A percentile compares a stretch with the other conserved stretches of the same genome.
These are phyloP conservation scores for Drosophila setifemur DNA, from an alignment of 1,140 invertebrate species.

Conservation along the genomic window DNA sequence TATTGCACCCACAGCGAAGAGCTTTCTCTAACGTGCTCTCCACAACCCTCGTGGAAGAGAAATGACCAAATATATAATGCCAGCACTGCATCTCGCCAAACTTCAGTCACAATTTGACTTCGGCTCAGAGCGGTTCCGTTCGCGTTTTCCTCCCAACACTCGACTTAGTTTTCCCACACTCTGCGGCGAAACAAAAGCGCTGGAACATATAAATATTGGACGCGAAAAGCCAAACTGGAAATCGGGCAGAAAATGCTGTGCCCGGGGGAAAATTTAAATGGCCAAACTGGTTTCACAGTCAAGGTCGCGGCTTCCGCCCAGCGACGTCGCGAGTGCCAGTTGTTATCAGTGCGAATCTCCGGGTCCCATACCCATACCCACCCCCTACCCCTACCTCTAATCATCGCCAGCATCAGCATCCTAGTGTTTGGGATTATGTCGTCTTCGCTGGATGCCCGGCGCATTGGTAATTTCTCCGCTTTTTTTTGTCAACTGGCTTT, in stretches of 20 bases:
- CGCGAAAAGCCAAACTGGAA: slow-evolving; percentile 38
- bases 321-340: slow-evolving; percentile 15
- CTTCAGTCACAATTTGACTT: slow-evolving; percentile 59
- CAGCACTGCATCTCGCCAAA: slow-evolving; percentile 28
- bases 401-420: slow-evolving; percentile 12
- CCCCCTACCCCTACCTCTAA: not conserved
- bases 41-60: slow-evolving; percentile 1
- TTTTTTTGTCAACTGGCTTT: slow-evolving; percentile 52
- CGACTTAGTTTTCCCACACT: slow-evolving; percentile 10
- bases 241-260: slow-evolving; percentile 52
- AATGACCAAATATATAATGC: slow-evolving; percentile 54
- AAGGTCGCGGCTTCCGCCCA: slow-evolving; percentile 69
- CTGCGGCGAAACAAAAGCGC: not conserved
- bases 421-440: slow-evolving; percentile 58
- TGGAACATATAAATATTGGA: slow-evolving; percentile 10
- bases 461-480: slow-evolving; percentile 72
- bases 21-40: slow-evolving; percentile 33
- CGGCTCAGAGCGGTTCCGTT: slow-evolving; percentile 27
- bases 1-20: slow-evolving; percentile 10
- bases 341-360: slow-evolving; percentile 52
- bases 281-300: slow-evolving; percentile 74
- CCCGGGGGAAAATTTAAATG: slow-evolving; percentile 63
- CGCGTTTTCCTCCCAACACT: slow-evolving; percentile 9
- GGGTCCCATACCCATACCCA: too few species aligned
- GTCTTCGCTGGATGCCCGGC: slow-evolving; percentile 51